Percentiles rank a stretch among this genome's conserved stretches.
These are phyloP conservation scores for Scleropages formosus DNA, from an alignment of 2,797 vertebrate species.

Conservation along the genomic window DNA sequence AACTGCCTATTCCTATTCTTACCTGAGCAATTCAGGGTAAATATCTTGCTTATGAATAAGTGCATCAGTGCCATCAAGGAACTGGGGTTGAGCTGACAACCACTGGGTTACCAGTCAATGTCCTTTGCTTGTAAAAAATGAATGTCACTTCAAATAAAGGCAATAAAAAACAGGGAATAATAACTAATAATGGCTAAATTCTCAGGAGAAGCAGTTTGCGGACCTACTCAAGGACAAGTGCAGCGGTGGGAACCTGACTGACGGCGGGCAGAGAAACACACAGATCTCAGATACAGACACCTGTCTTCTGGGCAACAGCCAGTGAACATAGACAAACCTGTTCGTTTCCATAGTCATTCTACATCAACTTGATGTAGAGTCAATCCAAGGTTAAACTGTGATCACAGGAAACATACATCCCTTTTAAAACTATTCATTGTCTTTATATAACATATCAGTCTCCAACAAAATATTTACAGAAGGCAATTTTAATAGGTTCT, in stretches of 20 bases:
- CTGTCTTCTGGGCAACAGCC: slow-evolving; percentile 46
- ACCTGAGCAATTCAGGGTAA: no score
- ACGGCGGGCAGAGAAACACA: slow-evolving; percentile 40
- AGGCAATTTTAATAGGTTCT: not conserved
- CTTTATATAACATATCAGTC: not conserved
- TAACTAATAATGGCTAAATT: slow-evolving; percentile 12
- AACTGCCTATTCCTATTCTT: no score
- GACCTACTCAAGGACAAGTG: slow-evolving; percentile 60
- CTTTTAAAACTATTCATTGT: not conserved
- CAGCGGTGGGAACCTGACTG: slow-evolving; percentile 50
- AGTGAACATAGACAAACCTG: slow-evolving; percentile 37
- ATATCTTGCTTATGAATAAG: no score
- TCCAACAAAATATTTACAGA: not conserved
- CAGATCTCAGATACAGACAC: slow-evolving; percentile 32
- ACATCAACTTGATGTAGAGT: not conserved
- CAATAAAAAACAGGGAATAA: no score
- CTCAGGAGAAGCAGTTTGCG: slow-evolving; percentile 74
- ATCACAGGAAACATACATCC: no score
- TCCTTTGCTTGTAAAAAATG: no score
- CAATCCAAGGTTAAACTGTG: no score
- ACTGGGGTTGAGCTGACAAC: no score
- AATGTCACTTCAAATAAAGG: no score
- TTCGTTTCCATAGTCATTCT: not conserved
- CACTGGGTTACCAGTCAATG: no score
- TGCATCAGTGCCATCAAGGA: no score